phyloP scores from a whole-genome alignment of 1,140 invertebrate species.

The Drosophila santomea region DNA sequence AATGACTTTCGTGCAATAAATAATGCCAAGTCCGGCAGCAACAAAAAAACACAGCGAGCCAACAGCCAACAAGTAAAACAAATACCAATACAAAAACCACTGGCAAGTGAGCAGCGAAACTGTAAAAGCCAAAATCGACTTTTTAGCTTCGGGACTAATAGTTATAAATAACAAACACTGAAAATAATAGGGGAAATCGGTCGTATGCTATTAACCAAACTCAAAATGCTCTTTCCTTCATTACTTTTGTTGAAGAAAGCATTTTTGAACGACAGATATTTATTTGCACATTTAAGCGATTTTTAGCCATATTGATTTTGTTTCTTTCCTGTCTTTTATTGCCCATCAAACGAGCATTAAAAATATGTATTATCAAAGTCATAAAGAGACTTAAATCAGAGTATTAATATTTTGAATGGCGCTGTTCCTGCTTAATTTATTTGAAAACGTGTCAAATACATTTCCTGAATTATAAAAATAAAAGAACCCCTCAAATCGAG shows the following conservation, averaged over 20 bases:
- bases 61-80: conserved; percentile 20
- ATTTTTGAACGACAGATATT: not conserved
- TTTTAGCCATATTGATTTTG: not conserved
- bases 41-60: too few relatives aligned
- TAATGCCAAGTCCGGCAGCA: conserved; percentile 49
- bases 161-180: conserved; percentile 40
- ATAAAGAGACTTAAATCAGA: not conserved
- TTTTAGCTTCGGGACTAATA: conserved; percentile 50
- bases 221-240: conserved; percentile 29
- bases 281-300: not conserved
- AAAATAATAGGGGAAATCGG: conserved; percentile 8
- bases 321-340: not conserved
- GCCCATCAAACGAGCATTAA: not conserved
- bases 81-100: conserved; percentile 8
- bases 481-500: not conserved
- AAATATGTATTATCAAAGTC: not conserved
- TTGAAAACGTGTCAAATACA: not conserved
- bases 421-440: not conserved
- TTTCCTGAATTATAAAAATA: not conserved
- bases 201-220: not conserved
- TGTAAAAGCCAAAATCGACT: conserved; percentile 60
- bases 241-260: too few relatives aligned
- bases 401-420: not conserved
- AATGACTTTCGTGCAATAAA: conserved; percentile 82
- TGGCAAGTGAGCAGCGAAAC: conserved; percentile 48